Evolutionary conservation across 1,140 invertebrate genomes (phyloP), one percentile per base, ranked within the genome.

Genomic region (Microplitis demolitor): DNA sequence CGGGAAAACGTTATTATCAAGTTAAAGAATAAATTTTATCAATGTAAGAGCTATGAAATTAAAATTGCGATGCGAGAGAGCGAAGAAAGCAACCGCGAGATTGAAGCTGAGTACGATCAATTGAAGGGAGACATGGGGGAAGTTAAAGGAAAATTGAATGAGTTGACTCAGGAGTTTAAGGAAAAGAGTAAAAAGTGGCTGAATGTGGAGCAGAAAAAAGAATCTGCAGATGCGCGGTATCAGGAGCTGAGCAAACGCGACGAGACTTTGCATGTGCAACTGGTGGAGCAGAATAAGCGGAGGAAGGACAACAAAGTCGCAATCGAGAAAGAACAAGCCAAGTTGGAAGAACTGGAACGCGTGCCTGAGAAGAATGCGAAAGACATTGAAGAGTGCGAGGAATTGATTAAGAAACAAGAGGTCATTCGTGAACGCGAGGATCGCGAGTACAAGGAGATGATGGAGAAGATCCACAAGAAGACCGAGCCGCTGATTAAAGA

Each of bases 1-100:
- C 79, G 91, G 4, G 94, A 97, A 79, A 98, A 98, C 82, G 88
- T 89, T 24, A 88, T 94, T 5, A 89, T 90, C 6, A 86, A 89
- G 63, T 72, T 83, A 4, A 79, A 86, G 51, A 79, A 87, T 78
- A 79, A 85, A 66, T 69, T 84, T 14, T 85, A 82, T 70, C 80
- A 83, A 37, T 79, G 79, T 35, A 81, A 86, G 79, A 90, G 92
- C 89, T 93, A 88, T 16, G 87, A 89, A 70, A 79, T 73, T 3
- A 81, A 82, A 60, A 82, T 88, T 66, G 76, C 81, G 16, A 76
- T 85, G 4, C 80, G 82, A 35, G 86, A 90, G 66, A 82, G 90
- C 67, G 87, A 91, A 64, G 83, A 84, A 75, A 84, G 89, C 9
- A 87, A 87, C 66, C 83, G 88, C 72, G 87, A 87, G 9, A 77